A percentile compares a stretch with the other conserved stretches of the same genome.
These are phyloP conservation scores for Hyperoplus immaculatus DNA, from an alignment of 2,797 vertebrate species.

Conservation along the genomic window DNA sequence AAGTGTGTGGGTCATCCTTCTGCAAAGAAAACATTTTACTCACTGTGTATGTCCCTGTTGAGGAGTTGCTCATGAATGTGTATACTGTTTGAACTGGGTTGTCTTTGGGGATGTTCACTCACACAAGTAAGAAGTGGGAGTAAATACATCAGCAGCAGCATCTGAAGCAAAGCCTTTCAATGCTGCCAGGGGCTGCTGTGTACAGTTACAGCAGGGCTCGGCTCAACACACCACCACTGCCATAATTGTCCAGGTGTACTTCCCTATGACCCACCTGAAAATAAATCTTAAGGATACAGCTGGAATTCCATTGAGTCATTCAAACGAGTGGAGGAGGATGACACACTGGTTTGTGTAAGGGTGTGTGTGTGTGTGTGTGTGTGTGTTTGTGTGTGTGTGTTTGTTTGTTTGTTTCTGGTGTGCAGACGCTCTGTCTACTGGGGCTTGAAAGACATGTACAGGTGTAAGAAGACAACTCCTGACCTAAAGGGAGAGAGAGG, in stretches of 20 bases:
- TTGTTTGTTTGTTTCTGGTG: slow-evolving; percentile 4
- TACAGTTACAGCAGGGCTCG: slow-evolving; percentile 2
- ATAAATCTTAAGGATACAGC: not conserved
- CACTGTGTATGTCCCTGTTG: too few relatives aligned
- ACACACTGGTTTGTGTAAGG: too few relatives aligned
- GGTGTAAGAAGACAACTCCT: slow-evolving; percentile 56
- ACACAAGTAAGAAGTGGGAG: slow-evolving; percentile 11
- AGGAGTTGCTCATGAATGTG: not conserved
- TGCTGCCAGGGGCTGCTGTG: slow-evolving; percentile 18
- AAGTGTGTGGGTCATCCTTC: not conserved
- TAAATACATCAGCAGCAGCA: slow-evolving; percentile 1
- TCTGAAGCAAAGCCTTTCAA: slow-evolving; percentile 16
- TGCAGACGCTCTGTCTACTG: slow-evolving; percentile 52
- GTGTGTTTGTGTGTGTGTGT: not conserved
- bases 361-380: not conserved
- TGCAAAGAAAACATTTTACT: not conserved
- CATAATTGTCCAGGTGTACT: slow-evolving; percentile 16
- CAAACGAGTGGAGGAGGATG: slow-evolving; percentile 1
- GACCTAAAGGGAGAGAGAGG: slow-evolving; percentile 36
- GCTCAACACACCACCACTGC: slow-evolving; percentile 17
- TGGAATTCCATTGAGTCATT: not conserved
- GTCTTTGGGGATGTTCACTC: not conserved
- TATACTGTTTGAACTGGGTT: not conserved
- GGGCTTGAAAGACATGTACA: slow-evolving; percentile 67
- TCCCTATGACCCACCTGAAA: slow-evolving; percentile 16